Conservation (phyloP, 2,113 vertebrate species). For the Diphyllodes magnificus region DNA sequence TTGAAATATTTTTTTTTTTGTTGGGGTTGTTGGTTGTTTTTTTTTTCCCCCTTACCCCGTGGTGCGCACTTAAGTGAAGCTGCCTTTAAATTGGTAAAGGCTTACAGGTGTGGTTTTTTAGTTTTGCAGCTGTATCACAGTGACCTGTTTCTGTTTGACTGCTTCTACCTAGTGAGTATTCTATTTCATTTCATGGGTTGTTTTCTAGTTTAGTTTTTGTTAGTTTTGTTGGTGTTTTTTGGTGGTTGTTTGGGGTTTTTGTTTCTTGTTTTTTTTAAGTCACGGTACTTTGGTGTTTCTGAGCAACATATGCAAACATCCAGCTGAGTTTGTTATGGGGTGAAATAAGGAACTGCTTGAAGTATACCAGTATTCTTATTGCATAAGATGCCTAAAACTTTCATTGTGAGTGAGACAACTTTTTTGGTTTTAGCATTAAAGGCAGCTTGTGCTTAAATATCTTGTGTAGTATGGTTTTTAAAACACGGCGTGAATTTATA, state of each 20-base stretch:
- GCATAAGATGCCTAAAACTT: background rate
- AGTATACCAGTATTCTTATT: background rate
- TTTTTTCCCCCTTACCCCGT: accelerated
- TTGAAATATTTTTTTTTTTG: background rate
- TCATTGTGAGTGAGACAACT: background rate
- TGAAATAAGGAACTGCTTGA: background rate
- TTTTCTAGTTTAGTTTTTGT: background rate
- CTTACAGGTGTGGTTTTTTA: background rate
- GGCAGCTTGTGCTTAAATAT: background rate
- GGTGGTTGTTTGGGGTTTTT: accelerated
- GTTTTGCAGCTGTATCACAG: background rate
- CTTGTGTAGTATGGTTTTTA: background rate
- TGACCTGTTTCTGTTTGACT: background rate
- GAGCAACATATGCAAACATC: background rate
- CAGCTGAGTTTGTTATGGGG: background rate
- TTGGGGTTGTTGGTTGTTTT: no score
- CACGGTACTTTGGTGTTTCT: background rate
- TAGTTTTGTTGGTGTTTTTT: background rate
- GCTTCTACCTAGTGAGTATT: background rate
- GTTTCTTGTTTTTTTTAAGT: background rate
- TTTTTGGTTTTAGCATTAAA: background rate
- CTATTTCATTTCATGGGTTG: accelerated
- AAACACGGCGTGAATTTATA: background rate
- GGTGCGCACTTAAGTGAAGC: background rate
- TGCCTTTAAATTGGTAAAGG: background rate